Evolutionary conservation across 2,797 vertebrate genomes (phyloP), one percentile per base, ranked within the genome.

Genomic region (Meriones psammophilus): DNA sequence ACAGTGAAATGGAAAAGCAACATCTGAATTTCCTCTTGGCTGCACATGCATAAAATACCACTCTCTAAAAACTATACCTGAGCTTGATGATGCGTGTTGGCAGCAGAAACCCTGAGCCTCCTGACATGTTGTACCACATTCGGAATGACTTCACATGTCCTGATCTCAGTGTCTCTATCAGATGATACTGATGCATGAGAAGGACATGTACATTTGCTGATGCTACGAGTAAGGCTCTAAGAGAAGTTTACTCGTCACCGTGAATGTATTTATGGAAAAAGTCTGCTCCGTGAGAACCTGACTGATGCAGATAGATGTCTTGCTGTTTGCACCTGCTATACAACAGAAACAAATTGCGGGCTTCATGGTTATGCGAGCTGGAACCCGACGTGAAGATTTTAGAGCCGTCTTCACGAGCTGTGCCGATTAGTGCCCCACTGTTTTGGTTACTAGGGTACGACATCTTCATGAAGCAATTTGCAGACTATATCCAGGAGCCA

Each of bases 391-490:
- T 3, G 78, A 77, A 76, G 42, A 64, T 46, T 83, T 88, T 58
- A 92, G 71, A 97, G 22, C 56, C 26, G n/a, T 88, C 50, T 62
- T 89, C 69, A 62, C 1, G 5, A 46, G 54, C 36, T 62, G 79
- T 79, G 54, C 64, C 88, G 87, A 15, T 22, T 66, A 90, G 64
- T 56, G 71, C 62, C 91, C 42, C 22, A 28, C 92, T 94, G 96
- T 96, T 87, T 89, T 93, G 94, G 96, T 96, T 96, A 79, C 96
- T 36, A 92, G 89, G 95, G 93, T 80, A 89, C 46, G 88, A 60
- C 39, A 91, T 60, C 87, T 66, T 66, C 18, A 56, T 92, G 95
- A 96, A 69, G 78, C 66, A 90, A 94, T 93, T 84, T 85, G 68
- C 83, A 84, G 95, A 85, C 86, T 87, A 8, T 84, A 46, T 88